Conservation (phyloP, 2,888 invertebrate genomes). For the Eristalinus aeneus region DNA sequence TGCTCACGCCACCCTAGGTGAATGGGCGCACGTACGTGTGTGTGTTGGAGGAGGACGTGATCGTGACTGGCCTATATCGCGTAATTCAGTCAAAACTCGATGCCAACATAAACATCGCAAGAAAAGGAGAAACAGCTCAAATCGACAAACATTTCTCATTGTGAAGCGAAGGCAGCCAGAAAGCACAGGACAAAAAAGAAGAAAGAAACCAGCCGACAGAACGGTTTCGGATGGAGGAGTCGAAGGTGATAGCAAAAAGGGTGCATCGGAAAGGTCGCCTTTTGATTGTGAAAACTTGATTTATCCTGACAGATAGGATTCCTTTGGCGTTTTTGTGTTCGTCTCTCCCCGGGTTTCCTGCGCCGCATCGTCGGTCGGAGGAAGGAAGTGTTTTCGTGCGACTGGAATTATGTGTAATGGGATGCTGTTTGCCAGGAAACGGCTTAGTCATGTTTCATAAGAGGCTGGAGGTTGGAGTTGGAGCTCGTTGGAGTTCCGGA, state of each 20-base stretch:
- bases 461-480: background rate
- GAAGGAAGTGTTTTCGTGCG: conserved; percentile 48
- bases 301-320: conserved; percentile 37
- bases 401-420: conserved; percentile 16
- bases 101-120: background rate
- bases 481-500: background rate
- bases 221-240: background rate
- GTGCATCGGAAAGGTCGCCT: conserved; percentile 20
- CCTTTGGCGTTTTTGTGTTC: background rate
- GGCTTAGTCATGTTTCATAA: conserved; percentile 7
- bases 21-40: background rate
- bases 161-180: conserved; percentile 4
- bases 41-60: background rate
- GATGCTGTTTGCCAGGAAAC: conserved; percentile 27
- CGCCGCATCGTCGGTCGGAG: background rate
- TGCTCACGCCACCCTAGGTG: background rate
- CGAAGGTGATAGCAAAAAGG: background rate
- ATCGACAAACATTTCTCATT: conserved; percentile 17
- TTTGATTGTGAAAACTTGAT: conserved; percentile 23
- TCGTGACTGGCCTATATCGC: conserved; percentile 7
- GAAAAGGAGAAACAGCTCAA: background rate
- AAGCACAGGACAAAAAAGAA: background rate
- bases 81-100: background rate
- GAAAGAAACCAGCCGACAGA: background rate
- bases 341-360: background rate